phyloP scores from a whole-genome alignment of 2,888 invertebrate genomes.

The Rhingia campestris region DNA sequence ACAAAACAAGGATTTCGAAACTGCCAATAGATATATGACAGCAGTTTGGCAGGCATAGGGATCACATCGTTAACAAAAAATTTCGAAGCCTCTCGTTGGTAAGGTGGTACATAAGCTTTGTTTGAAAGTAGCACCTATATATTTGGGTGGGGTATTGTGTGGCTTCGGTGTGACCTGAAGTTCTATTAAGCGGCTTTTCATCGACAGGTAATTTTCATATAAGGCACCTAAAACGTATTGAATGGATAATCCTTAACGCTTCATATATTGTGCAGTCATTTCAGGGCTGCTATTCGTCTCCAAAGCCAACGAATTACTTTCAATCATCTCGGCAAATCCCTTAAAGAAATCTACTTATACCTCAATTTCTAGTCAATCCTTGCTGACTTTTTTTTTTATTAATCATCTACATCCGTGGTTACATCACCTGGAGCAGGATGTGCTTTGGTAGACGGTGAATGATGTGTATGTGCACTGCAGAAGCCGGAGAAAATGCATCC shows the following conservation, averaged over 20 bases:
- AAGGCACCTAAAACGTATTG: conserved; percentile 4
- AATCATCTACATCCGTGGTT: conserved; percentile 28
- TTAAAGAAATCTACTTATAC: conserved; percentile 6
- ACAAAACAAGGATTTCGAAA: conserved; percentile 39
- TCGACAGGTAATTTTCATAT: conserved; percentile 47
- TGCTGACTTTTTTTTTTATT: conserved; percentile 17
- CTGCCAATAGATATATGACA: conserved; percentile 35
- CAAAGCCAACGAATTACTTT: conserved; percentile 45
- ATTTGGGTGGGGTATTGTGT: not conserved
- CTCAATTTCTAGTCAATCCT: conserved; percentile 33
- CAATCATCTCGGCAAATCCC: conserved; percentile 42
- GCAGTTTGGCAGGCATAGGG: conserved; percentile 17
- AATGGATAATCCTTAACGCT: not conserved
- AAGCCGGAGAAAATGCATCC: conserved; percentile 17
- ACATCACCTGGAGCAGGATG: conserved; percentile 53
- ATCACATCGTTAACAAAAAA: conserved; percentile 33
- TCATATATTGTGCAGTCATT: conserved; percentile 2
- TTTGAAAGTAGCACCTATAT: conserved; percentile 33
- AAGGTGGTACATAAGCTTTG: conserved; percentile 2
- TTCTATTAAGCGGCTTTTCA: conserved; percentile 3
- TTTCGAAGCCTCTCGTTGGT: not conserved
- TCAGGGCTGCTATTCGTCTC: conserved; percentile 29
- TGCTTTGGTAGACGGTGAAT: conserved; percentile 5
- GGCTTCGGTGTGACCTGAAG: not conserved
- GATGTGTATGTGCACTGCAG: too few species aligned